These are phyloP conservation scores for Zootoca vivipara DNA, from an alignment of 2,113 vertebrate genomes.

Conservation along the genomic window DNA sequence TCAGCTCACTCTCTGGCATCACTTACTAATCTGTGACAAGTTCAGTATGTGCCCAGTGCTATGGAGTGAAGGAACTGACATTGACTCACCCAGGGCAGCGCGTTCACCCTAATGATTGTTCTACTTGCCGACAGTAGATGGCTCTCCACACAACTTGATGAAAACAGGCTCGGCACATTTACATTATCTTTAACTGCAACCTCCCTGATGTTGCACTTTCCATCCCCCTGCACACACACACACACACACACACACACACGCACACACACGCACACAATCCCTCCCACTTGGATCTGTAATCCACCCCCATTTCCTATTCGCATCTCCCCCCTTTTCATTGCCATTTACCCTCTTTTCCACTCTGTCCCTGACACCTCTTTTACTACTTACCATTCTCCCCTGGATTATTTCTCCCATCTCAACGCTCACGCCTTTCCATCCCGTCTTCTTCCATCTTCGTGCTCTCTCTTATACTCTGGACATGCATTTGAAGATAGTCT, in stretches of 20 bases:
- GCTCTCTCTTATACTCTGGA: background rate
- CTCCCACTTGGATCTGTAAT: background rate
- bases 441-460: background rate
- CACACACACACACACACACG: too few relatives aligned
- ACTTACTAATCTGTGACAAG: conserved; percentile 18
- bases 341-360: background rate
- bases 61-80: conserved; percentile 5
- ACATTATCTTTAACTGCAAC: background rate
- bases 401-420: background rate
- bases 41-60: conserved; percentile 3
- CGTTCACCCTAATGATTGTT: background rate
- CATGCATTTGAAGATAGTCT: background rate
- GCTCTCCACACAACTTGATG: background rate
- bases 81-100: background rate
- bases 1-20: conserved; percentile 11
- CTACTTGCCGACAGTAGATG: background rate
- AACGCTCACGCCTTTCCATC: background rate
- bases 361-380: background rate
- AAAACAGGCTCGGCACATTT: background rate
- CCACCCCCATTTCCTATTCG: background rate
- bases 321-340: background rate
- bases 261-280: background rate
- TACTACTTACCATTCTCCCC: background rate
- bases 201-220: background rate
- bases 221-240: conserved; percentile 6